phyloP scores from a whole-genome alignment of 2,113 vertebrate genomes.

The Trematomus loennbergii region DNA sequence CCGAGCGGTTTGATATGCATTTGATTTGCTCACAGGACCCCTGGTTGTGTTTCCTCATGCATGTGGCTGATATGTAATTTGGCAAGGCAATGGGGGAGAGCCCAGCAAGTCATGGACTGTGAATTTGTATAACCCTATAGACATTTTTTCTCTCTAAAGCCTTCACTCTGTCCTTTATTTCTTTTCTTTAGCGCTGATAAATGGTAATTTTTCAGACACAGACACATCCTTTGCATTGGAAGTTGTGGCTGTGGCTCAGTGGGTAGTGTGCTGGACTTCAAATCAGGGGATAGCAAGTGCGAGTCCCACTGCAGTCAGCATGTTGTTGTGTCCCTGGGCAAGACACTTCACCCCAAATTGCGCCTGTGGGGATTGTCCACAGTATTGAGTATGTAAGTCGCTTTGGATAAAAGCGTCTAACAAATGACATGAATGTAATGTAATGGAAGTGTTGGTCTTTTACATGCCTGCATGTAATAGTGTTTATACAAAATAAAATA shows the following conservation, averaged over 20 bases:
- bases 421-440: too few relatives aligned
- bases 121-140: constrained; percentile 26
- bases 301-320: too few relatives aligned
- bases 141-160: constrained; percentile 9
- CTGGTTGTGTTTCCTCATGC: constrained; percentile 29
- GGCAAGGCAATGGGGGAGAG: constrained; percentile 9
- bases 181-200: constrained; percentile 15
- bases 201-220: constrained; percentile 13
- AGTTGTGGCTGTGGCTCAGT: too few relatives aligned
- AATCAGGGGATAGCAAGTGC: too few relatives aligned
- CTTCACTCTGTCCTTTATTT: neutral
- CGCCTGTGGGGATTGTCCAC: too few relatives aligned
- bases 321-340: too few relatives aligned
- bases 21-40: constrained; percentile 12
- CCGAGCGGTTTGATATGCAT: constrained; percentile 19
- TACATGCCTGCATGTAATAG: neutral
- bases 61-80: constrained; percentile 35
- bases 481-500: neutral
- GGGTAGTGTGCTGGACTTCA: too few relatives aligned
- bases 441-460: neutral
- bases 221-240: constrained; percentile 8
- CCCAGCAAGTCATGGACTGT: constrained; percentile 14
- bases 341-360: too few relatives aligned
- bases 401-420: too few relatives aligned
- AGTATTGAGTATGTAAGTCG: too few relatives aligned